These are phyloP conservation scores for Toxostoma redivivum DNA, from an alignment of 2,113 vertebrate genomes.

Conservation along the genomic window DNA sequence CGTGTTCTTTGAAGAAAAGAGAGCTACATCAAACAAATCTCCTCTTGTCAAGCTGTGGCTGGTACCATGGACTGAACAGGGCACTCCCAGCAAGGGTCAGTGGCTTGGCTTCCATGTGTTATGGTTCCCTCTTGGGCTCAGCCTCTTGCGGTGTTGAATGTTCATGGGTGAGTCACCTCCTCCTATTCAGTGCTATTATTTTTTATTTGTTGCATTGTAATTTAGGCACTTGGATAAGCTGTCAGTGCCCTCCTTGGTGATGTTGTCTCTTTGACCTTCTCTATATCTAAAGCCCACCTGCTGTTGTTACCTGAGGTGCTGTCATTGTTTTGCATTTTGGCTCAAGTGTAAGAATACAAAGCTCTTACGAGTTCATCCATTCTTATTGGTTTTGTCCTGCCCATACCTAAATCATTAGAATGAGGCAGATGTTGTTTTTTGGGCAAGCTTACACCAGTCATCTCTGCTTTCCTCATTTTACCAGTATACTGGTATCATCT, in stretches of 20 bases:
- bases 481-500: neutral
- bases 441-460: neutral
- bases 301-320: neutral
- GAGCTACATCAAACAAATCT: neutral
- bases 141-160: neutral
- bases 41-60: neutral
- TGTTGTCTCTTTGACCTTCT: neutral
- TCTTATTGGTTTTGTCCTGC: neutral
- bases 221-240: neutral
- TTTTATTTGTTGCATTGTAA: neutral
- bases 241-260: neutral
- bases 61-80: neutral
- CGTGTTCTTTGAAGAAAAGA: neutral
- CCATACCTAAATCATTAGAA: neutral
- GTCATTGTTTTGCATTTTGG: neutral
- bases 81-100: neutral
- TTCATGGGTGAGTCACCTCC: neutral
- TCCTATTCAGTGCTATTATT: neutral
- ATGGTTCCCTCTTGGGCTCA: neutral
- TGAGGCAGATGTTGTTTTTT: neutral
- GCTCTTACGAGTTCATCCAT: neutral
- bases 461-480: neutral
- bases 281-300: neutral
- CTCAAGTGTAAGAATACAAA: neutral
- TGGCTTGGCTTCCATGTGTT: accelerated